These are phyloP conservation scores for Eriosoma lanigerum DNA, from an alignment of 1,140 invertebrate species.

Conservation along the genomic window DNA sequence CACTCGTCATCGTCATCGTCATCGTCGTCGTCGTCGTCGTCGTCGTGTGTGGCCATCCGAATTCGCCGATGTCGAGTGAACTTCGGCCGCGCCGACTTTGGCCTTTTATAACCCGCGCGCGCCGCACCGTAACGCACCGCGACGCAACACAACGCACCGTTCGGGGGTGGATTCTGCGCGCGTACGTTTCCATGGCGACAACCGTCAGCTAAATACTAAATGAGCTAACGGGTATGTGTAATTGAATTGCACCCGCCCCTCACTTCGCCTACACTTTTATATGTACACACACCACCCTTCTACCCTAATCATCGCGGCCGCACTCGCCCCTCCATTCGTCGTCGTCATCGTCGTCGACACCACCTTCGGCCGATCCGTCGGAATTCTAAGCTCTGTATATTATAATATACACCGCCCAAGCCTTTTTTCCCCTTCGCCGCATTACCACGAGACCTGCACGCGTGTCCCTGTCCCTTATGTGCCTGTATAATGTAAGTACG, in stretches of 20 bases:
- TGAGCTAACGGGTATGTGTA: constrained; percentile 32
- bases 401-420: no score
- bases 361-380: no score
- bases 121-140: not conserved
- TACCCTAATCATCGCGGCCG: not conserved
- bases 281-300: no score
- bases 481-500: no score
- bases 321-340: not conserved
- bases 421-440: no score
- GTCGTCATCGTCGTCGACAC: not conserved
- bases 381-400: no score
- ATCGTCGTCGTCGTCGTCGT: not conserved
- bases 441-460: no score
- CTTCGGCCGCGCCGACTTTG: not conserved
- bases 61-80: not conserved
- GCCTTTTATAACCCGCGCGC: not conserved
- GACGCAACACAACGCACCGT: not conserved
- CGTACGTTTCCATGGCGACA: constrained; percentile 30
- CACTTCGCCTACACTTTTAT: not conserved
- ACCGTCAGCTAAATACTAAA: constrained; percentile 34
- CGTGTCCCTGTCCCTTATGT: no score
- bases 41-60: no score
- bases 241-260: constrained; percentile 3
- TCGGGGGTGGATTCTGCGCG: constrained; percentile 2
- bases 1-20: not conserved